Evolutionary conservation across 1,140 invertebrate species (phyloP).

Genomic region (Brachionus manjavacas): DNA sequence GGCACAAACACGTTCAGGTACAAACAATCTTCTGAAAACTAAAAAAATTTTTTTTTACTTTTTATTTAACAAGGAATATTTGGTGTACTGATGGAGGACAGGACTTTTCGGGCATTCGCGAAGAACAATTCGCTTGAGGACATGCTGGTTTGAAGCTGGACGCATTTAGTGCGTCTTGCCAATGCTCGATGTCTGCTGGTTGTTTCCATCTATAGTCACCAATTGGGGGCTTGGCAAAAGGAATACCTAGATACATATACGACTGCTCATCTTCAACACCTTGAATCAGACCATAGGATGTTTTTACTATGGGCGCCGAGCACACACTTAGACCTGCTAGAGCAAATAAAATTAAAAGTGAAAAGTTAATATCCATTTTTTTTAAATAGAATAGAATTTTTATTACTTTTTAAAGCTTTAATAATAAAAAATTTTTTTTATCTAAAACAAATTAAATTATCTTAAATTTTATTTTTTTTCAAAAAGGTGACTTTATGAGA

Average conservation of each 20-base stretch:
- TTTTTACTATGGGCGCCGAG: neutral
- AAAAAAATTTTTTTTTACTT: constrained; percentile 72
- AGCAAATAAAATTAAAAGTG: neutral
- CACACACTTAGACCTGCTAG: neutral
- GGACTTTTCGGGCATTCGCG: neutral
- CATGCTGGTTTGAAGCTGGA: constrained; percentile 80
- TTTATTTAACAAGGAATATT: constrained; percentile 76
- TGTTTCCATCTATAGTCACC: constrained; percentile 45
- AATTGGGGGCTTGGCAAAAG: constrained; percentile 46
- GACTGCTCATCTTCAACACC: neutral
- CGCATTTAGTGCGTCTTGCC: constrained; percentile 68
- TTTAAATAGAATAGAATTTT: neutral
- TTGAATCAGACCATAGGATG: constrained; percentile 16
- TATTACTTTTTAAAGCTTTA: neutral
- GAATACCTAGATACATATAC: constrained; percentile 43
- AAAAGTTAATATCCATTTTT: neutral
- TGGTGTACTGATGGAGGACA: constrained; percentile 77
- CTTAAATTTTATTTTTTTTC: neutral
- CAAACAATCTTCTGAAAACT: constrained; percentile 78
- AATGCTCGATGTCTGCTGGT: constrained; percentile 63
- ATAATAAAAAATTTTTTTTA: neutral
- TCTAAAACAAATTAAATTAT: neutral
- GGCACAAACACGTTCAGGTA: constrained; percentile 83
- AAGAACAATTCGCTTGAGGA: constrained; percentile 37
- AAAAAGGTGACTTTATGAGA: neutral